These are phyloP conservation scores for Aphidoletes aphidimyza DNA, from an alignment of 2,888 invertebrate species.

Conservation along the genomic window DNA sequence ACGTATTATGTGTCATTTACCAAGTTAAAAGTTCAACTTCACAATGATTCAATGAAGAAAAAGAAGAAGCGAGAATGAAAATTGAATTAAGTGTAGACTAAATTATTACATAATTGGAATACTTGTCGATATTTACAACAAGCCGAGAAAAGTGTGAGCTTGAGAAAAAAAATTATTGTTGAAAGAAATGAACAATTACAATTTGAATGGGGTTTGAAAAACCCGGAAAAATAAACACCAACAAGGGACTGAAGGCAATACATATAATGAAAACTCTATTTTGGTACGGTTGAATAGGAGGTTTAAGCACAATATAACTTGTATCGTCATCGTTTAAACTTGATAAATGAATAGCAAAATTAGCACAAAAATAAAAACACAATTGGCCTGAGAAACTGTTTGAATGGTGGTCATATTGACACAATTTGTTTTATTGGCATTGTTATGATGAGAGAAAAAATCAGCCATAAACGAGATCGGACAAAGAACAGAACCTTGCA, in stretches of 20 bases:
- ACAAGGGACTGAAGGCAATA: too few species aligned
- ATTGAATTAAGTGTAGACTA: neutral
- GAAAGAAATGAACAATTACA: too few species aligned
- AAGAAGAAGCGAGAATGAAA: neutral
- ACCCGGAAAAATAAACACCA: neutral
- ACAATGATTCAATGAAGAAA: neutral
- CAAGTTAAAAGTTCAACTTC: neutral
- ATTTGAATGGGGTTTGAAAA: too few species aligned
- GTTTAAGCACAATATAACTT: too few species aligned
- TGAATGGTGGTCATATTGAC: neutral
- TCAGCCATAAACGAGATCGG: neutral
- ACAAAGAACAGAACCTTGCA: neutral
- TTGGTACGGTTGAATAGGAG: too few species aligned
- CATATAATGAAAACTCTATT: too few species aligned
- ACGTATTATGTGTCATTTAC: neutral
- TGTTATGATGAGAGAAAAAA: neutral
- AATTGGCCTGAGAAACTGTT: conserved; percentile 22
- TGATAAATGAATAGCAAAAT: neutral
- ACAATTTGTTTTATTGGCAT: neutral
- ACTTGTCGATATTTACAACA: too few species aligned
- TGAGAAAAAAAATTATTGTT: too few species aligned
- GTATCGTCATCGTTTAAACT: too few species aligned
- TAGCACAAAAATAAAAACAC: conserved; percentile 14
- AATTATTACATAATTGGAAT: conserved; percentile 2
- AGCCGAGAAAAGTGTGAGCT: too few species aligned